phyloP scores from a whole-genome alignment of 2,797 vertebrate genomes.

The Hydrolagus colliei region DNA sequence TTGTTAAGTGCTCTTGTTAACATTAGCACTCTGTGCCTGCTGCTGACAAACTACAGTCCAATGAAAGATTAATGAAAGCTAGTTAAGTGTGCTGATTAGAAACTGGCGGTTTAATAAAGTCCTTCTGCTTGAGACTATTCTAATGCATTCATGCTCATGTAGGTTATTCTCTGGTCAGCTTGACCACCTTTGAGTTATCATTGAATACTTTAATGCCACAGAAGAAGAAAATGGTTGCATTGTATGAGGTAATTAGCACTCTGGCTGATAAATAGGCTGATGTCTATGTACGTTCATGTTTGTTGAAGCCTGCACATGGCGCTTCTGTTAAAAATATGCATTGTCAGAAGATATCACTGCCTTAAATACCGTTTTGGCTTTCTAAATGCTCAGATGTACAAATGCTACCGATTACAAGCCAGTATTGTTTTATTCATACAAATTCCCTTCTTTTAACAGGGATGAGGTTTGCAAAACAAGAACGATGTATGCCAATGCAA shows the following conservation, averaged over 20 bases:
- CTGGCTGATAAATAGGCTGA: slow-evolving; percentile 96
- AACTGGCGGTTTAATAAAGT: slow-evolving; percentile 86
- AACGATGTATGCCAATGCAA: not conserved
- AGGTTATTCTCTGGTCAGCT: slow-evolving; percentile 78
- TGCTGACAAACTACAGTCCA: slow-evolving; percentile 73
- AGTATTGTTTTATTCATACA: not conserved
- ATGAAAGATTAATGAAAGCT: slow-evolving; percentile 75
- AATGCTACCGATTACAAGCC: not conserved
- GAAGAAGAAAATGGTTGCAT: slow-evolving; percentile 78
- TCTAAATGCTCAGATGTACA: not conserved
- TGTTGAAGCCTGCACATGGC: slow-evolving; percentile 72
- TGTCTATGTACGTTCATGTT: slow-evolving; percentile 97
- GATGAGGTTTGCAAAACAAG: not conserved
- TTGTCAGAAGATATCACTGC: slow-evolving; percentile 43
- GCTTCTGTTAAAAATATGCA: slow-evolving; percentile 75
- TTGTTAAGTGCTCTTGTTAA: slow-evolving; percentile 91
- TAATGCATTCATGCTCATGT: slow-evolving; percentile 99
- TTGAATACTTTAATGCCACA: slow-evolving; percentile 84
- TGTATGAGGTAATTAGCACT: slow-evolving; percentile 92
- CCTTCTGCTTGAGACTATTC: slow-evolving; percentile 84
- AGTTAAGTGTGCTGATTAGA: slow-evolving; percentile 74
- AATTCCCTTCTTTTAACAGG: too few relatives aligned
- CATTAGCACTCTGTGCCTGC: slow-evolving; percentile 73
- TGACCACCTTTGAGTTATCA: slow-evolving; percentile 92
- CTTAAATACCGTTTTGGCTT: slow-evolving; percentile 13